Evolutionary conservation across 64 coral and sea anemone genomes (phyloP).

Genomic region (Pocillopora verrucosa): DNA sequence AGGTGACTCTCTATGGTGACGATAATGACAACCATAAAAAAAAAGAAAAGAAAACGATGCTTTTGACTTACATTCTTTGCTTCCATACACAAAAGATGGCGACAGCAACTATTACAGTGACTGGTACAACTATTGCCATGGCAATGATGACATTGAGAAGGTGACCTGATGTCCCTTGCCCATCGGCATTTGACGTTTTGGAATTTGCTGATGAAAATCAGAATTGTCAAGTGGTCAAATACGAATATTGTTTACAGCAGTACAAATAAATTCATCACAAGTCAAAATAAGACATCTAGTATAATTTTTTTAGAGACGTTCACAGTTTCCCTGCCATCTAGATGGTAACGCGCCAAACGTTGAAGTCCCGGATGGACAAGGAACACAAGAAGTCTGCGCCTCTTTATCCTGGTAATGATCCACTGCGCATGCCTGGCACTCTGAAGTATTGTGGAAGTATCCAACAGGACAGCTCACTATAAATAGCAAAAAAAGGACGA

Average conservation of each 20-base stretch:
- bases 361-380: conserved; percentile 49
- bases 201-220: too few species aligned
- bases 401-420: conserved; percentile 46
- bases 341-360: conserved; percentile 13
- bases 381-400: conserved; percentile 7
- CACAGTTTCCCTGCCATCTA: not conserved
- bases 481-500: not conserved
- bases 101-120: not conserved
- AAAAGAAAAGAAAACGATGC: too few species aligned
- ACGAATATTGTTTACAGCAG: too few species aligned
- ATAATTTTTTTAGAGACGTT: not conserved
- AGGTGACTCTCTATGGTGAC: too few species aligned
- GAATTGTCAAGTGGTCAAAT: too few species aligned
- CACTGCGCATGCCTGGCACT: conserved; percentile 17
- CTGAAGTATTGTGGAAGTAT: not conserved
- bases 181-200: too few species aligned
- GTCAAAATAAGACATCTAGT: not conserved
- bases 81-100: not conserved
- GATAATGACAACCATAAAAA: too few species aligned
- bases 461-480: conserved; percentile 37
- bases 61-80: not conserved
- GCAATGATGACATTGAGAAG: too few species aligned
- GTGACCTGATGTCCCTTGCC: too few species aligned
- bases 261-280: too few species aligned
- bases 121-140: not conserved